These are phyloP conservation scores for Cosmopolites sordidus DNA, from an alignment of 2,888 invertebrate genomes.

Conservation along the genomic window DNA sequence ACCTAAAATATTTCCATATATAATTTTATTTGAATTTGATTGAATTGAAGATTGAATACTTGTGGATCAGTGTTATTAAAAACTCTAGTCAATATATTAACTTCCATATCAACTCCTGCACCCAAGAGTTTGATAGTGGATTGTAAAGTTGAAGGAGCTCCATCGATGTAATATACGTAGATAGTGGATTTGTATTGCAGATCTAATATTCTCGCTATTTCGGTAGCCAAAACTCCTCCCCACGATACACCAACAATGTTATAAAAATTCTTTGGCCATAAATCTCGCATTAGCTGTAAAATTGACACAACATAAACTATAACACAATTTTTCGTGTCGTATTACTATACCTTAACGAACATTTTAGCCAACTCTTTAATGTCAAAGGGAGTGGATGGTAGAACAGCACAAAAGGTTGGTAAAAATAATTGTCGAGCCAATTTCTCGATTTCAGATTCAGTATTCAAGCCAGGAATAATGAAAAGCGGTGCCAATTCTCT, in stretches of 20 bases:
- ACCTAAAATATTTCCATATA: too few relatives aligned
- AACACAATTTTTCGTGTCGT: not conserved
- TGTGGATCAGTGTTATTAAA: conserved; percentile 49
- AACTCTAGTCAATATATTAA: conserved; percentile 55
- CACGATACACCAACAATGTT: conserved; percentile 85
- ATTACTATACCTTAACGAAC: conserved; percentile 36
- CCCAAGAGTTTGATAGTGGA: conserved; percentile 52
- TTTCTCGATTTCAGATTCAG: conserved; percentile 35
- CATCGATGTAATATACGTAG: conserved; percentile 74
- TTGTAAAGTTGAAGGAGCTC: conserved; percentile 68
- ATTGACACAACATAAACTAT: conserved; percentile 5
- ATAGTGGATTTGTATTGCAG: conserved; percentile 53
- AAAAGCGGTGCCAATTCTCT: conserved; percentile 46
- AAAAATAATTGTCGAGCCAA: conserved; percentile 42
- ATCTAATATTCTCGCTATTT: conserved; percentile 73
- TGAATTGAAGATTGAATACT: too few relatives aligned
- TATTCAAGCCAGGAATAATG: conserved; percentile 46
- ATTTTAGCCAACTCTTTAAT: conserved; percentile 39
- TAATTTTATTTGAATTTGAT: too few relatives aligned
- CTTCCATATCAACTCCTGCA: conserved; percentile 46
- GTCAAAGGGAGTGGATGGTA: conserved; percentile 36
- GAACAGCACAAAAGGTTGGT: conserved; percentile 45
- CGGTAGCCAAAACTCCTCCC: conserved; percentile 75
- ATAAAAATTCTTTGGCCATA: conserved; percentile 63
- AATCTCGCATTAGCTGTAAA: conserved; percentile 57